Evolutionary conservation across 1,140 invertebrate species (phyloP).

Genomic region (Brachionus paranguensis): DNA sequence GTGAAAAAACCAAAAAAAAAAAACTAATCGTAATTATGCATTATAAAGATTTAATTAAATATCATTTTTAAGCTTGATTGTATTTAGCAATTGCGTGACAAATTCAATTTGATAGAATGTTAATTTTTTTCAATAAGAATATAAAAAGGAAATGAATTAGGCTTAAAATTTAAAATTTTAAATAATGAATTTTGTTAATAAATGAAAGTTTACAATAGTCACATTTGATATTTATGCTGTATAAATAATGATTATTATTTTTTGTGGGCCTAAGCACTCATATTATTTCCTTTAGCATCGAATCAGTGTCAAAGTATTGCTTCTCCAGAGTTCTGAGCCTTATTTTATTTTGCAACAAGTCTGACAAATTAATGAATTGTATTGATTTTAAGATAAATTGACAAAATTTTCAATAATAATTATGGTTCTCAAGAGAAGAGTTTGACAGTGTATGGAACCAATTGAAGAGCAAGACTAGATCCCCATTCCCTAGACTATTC

Average conservation of each 20-base stretch:
- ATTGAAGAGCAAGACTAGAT: not conserved
- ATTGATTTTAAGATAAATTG: not conserved
- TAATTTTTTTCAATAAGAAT: not conserved
- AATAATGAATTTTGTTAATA: not conserved
- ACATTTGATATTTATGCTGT: not conserved
- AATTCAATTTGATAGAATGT: not conserved
- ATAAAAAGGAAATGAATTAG: not conserved
- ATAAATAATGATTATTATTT: not conserved
- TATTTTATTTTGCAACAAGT: not conserved
- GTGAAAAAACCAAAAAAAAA: not conserved
- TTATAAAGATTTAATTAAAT: not conserved
- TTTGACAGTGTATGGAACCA: not conserved
- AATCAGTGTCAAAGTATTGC: not conserved
- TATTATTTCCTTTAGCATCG: not conserved
- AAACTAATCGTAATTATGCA: not conserved
- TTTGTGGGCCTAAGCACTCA: not conserved
- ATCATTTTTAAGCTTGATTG: not conserved
- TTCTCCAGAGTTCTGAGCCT: not conserved
- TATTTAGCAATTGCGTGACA: not conserved
- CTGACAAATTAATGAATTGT: not conserved
- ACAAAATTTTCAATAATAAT: not conserved
- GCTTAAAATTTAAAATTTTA: not conserved
- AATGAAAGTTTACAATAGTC: not conserved
- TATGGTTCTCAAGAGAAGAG: not conserved
- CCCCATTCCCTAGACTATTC: not conserved